phyloP scores from a whole-genome alignment of 2,797 vertebrate genomes.

The Hyperoplus lanceolatus region DNA sequence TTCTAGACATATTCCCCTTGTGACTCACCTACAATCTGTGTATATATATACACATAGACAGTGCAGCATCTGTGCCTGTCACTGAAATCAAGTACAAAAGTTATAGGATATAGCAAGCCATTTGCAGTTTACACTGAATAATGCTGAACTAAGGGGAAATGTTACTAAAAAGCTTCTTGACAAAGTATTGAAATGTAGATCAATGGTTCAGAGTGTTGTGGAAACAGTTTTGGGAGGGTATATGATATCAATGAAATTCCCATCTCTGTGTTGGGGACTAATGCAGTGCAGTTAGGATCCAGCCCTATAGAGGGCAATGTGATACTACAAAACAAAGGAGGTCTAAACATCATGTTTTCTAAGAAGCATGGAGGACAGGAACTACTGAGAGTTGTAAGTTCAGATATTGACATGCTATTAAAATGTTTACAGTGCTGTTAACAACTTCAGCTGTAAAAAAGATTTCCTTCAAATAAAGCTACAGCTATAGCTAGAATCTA shows the following conservation, averaged over 20 bases:
- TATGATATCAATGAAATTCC: not conserved
- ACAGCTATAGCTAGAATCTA: not conserved
- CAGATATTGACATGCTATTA: not conserved
- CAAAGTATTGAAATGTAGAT: slow-evolving; percentile 34
- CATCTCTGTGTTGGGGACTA: slow-evolving; percentile 7
- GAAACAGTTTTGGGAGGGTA: slow-evolving; percentile 39
- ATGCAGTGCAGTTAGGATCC: slow-evolving; percentile 23
- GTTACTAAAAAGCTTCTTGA: slow-evolving; percentile 28
- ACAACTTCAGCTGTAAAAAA: not conserved
- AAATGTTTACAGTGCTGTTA: slow-evolving; percentile 1
- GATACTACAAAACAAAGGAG: slow-evolving; percentile 58
- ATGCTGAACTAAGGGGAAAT: slow-evolving; percentile 22
- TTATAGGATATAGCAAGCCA: slow-evolving; percentile 18
- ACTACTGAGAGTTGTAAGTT: slow-evolving; percentile 1
- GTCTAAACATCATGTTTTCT: slow-evolving; percentile 1
- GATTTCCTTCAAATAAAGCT: not conserved
- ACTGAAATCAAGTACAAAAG: slow-evolving; percentile 45
- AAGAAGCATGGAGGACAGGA: not conserved
- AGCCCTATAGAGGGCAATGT: slow-evolving; percentile 79
- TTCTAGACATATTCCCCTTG: slow-evolving; percentile 59
- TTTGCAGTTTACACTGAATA: slow-evolving; percentile 47
- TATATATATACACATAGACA: slow-evolving; percentile 47
- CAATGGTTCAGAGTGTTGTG: slow-evolving; percentile 5
- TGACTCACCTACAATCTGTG: slow-evolving; percentile 60
- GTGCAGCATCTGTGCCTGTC: slow-evolving; percentile 68